Base-by-base conservation (phyloP, 2,888 invertebrate species). In the Heliconius ethilla region DNA sequence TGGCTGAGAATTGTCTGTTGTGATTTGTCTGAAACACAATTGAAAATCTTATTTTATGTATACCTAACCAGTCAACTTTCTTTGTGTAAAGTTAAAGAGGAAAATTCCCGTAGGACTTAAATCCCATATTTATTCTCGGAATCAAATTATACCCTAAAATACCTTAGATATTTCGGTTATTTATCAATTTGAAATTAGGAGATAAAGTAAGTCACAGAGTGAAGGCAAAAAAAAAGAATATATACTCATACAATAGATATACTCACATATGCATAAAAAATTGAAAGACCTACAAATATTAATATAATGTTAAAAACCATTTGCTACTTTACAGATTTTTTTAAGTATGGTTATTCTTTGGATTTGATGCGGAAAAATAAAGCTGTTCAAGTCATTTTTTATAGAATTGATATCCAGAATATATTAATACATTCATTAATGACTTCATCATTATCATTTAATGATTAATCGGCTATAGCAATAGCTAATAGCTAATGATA, bases 231-330 rank as follows among this genome's bases (percentile, higher is more conserved):
- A 45, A 13, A 62, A 45, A n/a, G 2, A 25, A 7, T 29, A 29
- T 29, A 29, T 29, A 29, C 29, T 29, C 29, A 29, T 29, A 6
- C 18, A 27, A 59, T 22, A 51, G 10, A 25, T 33, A 75, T 67
- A 85, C 87, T 84, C 76, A 86, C 86, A 66, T 83, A 82, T 9
- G 81, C 78, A 78, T 84, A 86, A 33, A 83, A 62, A 67, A 85
- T 22, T 74, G 84, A 37, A 59, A 83, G 62, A n/a, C 86, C 67
- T 78, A 87, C 5, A 25, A 84, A 65, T 63, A 86, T 80, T 66
- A 87, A 5, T 51, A 87, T 1, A 73, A 85, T 84, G 76, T 84
- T 77, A 76, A 81, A 63, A 83, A 88, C 76, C 91, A 91, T 91
- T 89, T 84, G 88, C 77, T 78, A 79, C 78, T 9, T 33, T 11